These are phyloP conservation scores for Microctenopoma steveboyesi DNA, from an alignment of 2,797 vertebrate genomes.

Conservation along the genomic window DNA sequence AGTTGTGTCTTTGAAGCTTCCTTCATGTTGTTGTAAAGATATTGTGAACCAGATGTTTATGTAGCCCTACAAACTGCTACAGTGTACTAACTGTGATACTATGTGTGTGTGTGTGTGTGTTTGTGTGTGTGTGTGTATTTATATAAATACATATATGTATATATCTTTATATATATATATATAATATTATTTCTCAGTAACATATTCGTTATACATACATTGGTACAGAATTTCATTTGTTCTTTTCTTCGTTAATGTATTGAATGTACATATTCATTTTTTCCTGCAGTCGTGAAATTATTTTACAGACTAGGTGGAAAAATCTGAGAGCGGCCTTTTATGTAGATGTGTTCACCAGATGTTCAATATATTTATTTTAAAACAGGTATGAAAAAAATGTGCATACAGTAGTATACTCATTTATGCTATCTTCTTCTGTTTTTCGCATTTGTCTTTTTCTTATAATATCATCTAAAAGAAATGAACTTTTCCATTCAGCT, in stretches of 20 bases:
- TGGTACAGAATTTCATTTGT: slow-evolving; percentile 10
- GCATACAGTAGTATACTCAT: slow-evolving; percentile 17
- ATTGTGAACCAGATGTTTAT: slow-evolving; percentile 46
- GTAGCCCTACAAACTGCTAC: background rate
- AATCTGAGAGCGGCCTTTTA: slow-evolving; percentile 51
- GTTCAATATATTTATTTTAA: slow-evolving; percentile 61
- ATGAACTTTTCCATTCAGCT: slow-evolving; percentile 18
- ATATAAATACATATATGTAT: no score
- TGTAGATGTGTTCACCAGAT: slow-evolving; percentile 75
- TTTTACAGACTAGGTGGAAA: slow-evolving; percentile 67
- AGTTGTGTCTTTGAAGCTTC: slow-evolving; percentile 21
- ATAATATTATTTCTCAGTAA: no score
- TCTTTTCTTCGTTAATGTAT: slow-evolving; percentile 45
- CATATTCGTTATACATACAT: no score
- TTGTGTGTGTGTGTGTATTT: background rate
- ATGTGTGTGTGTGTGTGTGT: background rate
- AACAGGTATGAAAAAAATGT: slow-evolving; percentile 38
- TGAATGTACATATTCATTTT: slow-evolving; percentile 55
- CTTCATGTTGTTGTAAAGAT: slow-evolving; percentile 28
- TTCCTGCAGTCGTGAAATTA: slow-evolving; percentile 62
- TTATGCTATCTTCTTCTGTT: slow-evolving; percentile 19
- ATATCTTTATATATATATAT: no score
- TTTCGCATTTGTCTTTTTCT: slow-evolving; percentile 15
- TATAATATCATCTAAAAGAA: slow-evolving; percentile 24
- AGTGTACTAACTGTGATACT: slow-evolving; percentile 13